Percentiles rank a stretch among this genome's conserved stretches.
phyloP scores from a whole-genome alignment of 2,113 vertebrate genomes.

The Athene cunicularia region DNA sequence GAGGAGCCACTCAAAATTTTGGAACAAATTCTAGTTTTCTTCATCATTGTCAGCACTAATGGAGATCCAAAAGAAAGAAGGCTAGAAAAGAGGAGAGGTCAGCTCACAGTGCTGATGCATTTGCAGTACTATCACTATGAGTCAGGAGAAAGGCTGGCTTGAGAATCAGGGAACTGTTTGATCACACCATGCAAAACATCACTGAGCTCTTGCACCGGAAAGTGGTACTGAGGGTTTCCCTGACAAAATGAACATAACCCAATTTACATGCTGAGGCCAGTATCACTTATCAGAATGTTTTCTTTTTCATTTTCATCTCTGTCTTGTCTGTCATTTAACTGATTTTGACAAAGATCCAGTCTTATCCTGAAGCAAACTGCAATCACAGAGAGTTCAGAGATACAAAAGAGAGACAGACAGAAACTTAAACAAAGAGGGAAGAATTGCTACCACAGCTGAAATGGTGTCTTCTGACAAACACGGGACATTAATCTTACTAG shows the following conservation, averaged over 20 bases:
- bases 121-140: not conserved
- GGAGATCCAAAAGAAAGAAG: not conserved
- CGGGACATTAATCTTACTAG: conserved; percentile 50
- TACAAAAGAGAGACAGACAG: not conserved
- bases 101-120: not conserved
- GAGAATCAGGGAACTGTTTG: conserved; percentile 24
- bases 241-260: not conserved
- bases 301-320: conserved; percentile 17
- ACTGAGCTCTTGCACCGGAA: not conserved
- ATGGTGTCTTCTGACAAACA: conserved; percentile 16
- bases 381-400: not conserved
- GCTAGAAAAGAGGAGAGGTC: not conserved
- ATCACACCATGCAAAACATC: not conserved
- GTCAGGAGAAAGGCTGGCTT: not conserved
- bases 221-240: not conserved
- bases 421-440: not conserved
- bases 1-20: not conserved
- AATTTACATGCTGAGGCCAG: not conserved
- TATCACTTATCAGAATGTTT: not conserved
- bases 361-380: conserved; percentile 11
- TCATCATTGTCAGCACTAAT: conserved; percentile 1
- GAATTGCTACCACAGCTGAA: conserved; percentile 32
- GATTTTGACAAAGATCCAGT: conserved; percentile 30
- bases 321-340: not conserved
- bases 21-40: not conserved